These are phyloP conservation scores for Eupithecia insigniata DNA, from an alignment of 2,888 invertebrate species.

Conservation along the genomic window DNA sequence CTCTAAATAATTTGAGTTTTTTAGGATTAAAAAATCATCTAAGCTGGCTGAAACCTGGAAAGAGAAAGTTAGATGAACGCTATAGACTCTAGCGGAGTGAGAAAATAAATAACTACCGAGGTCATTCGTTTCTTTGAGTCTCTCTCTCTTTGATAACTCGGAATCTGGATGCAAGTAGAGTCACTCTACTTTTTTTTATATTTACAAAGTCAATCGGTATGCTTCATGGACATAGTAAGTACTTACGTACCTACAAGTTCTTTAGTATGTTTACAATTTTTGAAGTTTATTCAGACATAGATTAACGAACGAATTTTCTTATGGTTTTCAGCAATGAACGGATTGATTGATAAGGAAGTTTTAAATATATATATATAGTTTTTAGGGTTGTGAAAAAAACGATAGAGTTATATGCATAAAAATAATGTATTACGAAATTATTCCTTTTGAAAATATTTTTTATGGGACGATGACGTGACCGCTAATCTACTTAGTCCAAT, in stretches of 20 bases:
- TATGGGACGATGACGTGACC: too few species aligned
- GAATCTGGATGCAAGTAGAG: not conserved
- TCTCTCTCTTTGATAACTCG: too few species aligned
- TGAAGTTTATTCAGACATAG: not conserved
- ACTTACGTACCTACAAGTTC: too few species aligned
- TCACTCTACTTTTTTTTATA: not conserved
- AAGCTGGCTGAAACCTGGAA: not conserved
- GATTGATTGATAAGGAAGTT: not conserved
- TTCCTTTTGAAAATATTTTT: too few species aligned
- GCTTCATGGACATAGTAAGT: too few species aligned
- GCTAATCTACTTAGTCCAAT: too few species aligned
- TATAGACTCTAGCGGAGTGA: not conserved
- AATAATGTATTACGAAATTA: too few species aligned
- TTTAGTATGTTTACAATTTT: too few species aligned
- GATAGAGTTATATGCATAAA: too few species aligned
- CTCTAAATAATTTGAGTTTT: not conserved
- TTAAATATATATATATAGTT: not conserved
- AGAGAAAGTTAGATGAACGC: conserved; percentile 1
- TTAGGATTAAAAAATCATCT: not conserved
- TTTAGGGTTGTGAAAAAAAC: not conserved
- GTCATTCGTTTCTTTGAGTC: not conserved
- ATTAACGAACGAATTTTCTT: not conserved
- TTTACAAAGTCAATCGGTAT: not conserved
- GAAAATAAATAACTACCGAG: not conserved
- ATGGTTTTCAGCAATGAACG: not conserved